These are phyloP conservation scores for Styela plicata DNA, from an alignment of 23 tunicate genomes.

Conservation along the genomic window DNA sequence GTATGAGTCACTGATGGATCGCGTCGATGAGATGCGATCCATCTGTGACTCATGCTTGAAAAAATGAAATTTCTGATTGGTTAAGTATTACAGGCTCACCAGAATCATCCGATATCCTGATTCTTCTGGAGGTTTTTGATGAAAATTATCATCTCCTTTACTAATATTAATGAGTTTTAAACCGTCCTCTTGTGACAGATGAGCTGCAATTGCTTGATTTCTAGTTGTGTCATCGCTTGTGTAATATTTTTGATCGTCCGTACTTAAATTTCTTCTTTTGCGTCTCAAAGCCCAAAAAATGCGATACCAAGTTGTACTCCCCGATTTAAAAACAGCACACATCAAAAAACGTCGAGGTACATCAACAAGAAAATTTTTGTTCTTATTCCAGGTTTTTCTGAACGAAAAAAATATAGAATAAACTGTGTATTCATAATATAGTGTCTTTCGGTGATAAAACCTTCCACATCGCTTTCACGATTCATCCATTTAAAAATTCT, in stretches of 20 bases:
- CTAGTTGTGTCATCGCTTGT: background rate
- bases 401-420: too few relatives aligned
- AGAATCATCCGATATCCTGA: background rate
- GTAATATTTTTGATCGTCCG: conserved; percentile 6
- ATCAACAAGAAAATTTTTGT: conserved; percentile 12
- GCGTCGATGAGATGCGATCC: too few relatives aligned
- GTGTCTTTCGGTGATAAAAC: too few relatives aligned
- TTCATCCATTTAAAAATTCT: too few relatives aligned
- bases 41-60: too few relatives aligned
- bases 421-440: too few relatives aligned
- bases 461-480: too few relatives aligned
- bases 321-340: conserved; percentile 25
- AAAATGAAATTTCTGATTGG: too few relatives aligned
- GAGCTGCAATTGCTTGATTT: conserved; percentile 2
- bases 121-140: conserved; percentile 13
- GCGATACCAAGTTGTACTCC: conserved; percentile 24
- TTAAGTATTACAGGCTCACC: background rate
- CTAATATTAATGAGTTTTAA: background rate
- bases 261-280: background rate
- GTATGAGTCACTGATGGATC: too few relatives aligned
- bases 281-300: conserved; percentile 20
- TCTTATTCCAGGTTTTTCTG: conserved; percentile 1
- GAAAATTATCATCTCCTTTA: conserved; percentile 21
- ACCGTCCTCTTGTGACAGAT: background rate
- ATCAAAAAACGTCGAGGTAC: conserved; percentile 16